Conservation (phyloP, 2,797 vertebrate genomes). For the Ctenopoma kingsleyae region DNA sequence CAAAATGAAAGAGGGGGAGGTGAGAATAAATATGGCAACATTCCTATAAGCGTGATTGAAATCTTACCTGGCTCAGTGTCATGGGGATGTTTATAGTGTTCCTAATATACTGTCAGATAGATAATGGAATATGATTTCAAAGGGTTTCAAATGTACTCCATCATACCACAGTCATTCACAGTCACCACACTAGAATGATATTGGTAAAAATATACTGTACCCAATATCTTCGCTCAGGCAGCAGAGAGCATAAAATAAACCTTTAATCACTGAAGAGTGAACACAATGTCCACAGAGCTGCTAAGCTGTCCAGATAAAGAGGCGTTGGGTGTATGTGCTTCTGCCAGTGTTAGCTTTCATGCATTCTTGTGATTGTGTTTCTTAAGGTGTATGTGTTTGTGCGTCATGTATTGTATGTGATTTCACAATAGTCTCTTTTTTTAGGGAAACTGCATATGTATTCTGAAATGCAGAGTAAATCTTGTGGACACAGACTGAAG, state of each 20-base stretch:
- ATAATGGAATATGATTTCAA: conserved; percentile 48
- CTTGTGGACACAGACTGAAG: no score
- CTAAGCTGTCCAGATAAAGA: conserved; percentile 42
- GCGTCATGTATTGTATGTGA: not conserved
- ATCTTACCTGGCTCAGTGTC: conserved; percentile 42
- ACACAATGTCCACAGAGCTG: conserved; percentile 41
- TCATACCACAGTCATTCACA: conserved; percentile 21
- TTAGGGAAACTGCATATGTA: not conserved
- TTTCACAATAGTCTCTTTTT: not conserved
- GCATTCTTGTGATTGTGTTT: not conserved
- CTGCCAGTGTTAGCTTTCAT: not conserved
- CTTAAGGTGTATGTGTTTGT: not conserved
- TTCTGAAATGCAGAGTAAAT: not conserved
- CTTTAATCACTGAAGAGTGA: conserved; percentile 48
- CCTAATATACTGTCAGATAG: conserved; percentile 37
- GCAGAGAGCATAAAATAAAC: conserved; percentile 55
- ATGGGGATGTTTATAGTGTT: conserved; percentile 33
- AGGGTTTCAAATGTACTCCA: conserved; percentile 31
- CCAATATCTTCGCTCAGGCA: conserved; percentile 43
- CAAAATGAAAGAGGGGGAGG: not conserved
- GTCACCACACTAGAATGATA: conserved; percentile 29
- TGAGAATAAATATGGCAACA: conserved; percentile 12
- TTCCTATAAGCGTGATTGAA: conserved; percentile 28
- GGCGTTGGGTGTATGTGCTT: not conserved
- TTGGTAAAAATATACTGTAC: conserved; percentile 41